phyloP scores from a whole-genome alignment of 1,140 invertebrate genomes.

The Nasonia longicornis region DNA sequence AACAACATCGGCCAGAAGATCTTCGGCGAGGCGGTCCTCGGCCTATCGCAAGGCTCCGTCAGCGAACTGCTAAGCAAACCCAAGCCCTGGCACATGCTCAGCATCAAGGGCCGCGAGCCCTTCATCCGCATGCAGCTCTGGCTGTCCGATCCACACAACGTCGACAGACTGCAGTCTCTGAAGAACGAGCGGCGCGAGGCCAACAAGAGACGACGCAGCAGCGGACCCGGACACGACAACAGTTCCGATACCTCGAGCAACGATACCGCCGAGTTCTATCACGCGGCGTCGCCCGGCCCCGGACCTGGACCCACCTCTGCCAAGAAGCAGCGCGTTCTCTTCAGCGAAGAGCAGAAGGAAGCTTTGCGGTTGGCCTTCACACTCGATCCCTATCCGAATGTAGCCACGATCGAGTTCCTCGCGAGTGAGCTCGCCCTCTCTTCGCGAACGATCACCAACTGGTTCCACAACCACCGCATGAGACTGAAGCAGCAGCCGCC shows the following conservation, averaged over 20 bases:
- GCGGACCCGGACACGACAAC: conserved; percentile 85
- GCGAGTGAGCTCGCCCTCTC: conserved; percentile 92
- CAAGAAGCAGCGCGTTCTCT: conserved; percentile 93
- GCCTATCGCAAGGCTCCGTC: conserved; percentile 96
- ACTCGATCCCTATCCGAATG: conserved; percentile 95
- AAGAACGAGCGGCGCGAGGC: conserved; percentile 92
- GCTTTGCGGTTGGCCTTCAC: conserved; percentile 92
- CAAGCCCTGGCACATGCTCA: conserved; percentile 99
- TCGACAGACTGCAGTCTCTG: conserved; percentile 86
- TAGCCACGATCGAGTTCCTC: conserved; percentile 94
- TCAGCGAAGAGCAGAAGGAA: conserved; percentile 98
- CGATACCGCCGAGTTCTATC: conserved; percentile 90
- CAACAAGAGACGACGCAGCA: conserved; percentile 86
- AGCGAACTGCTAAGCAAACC: conserved; percentile 97
- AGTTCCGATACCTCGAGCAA: conserved; percentile 88
- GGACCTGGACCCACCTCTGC: conserved; percentile 81
- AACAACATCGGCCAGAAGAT: conserved; percentile 99
- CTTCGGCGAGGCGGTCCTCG: conserved; percentile 96
- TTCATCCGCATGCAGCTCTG: conserved; percentile 99
- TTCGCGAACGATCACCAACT: conserved; percentile 96
- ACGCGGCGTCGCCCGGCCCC: conserved; percentile 84
- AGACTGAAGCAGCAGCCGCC: conserved; percentile 91
- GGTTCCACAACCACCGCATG: conserved; percentile 99
- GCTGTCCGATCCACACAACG: conserved; percentile 94
- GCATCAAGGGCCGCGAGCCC: conserved; percentile 97